These are phyloP conservation scores for Drosophila prolongata DNA, from an alignment of 2,888 invertebrate genomes.

Conservation along the genomic window DNA sequence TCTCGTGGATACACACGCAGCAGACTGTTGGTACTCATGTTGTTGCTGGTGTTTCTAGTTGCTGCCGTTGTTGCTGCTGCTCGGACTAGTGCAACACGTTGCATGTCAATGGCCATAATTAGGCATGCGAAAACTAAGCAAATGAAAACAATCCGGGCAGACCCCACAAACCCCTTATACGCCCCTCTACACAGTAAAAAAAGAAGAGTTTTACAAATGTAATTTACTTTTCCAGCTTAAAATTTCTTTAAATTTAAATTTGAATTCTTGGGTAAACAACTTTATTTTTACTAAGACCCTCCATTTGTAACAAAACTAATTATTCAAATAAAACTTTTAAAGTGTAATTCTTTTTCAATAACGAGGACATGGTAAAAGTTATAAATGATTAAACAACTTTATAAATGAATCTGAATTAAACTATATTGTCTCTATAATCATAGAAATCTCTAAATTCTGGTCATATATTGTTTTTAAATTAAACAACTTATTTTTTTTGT, in stretches of 20 bases:
- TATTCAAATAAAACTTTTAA: too few species aligned
- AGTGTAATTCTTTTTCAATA: too few species aligned
- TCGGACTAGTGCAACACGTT: constrained; percentile 66
- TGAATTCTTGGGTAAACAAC: too few species aligned
- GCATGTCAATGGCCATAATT: constrained; percentile 81
- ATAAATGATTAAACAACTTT: too few species aligned
- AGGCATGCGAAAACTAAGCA: constrained; percentile 78
- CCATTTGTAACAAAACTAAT: too few species aligned
- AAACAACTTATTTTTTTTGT: too few species aligned
- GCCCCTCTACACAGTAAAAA: background rate
- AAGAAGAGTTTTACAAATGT: background rate
- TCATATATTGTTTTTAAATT: too few species aligned
- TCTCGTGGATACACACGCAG: constrained; percentile 43
- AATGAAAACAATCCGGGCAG: constrained; percentile 77
- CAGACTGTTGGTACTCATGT: constrained; percentile 1
- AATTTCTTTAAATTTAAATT: background rate
- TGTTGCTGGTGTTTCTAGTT: background rate
- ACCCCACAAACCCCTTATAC: constrained; percentile 12
- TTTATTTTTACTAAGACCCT: too few species aligned
- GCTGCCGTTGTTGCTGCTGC: constrained; percentile 4
- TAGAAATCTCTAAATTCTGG: too few species aligned
- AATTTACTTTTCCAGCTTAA: background rate
- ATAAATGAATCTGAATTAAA: too few species aligned
- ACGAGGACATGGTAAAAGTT: too few species aligned
- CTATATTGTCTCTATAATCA: too few species aligned